These are phyloP conservation scores for Zoanthus gigantus DNA, from an alignment of 92 coral and sea anemone genomes.

Conservation along the genomic window DNA sequence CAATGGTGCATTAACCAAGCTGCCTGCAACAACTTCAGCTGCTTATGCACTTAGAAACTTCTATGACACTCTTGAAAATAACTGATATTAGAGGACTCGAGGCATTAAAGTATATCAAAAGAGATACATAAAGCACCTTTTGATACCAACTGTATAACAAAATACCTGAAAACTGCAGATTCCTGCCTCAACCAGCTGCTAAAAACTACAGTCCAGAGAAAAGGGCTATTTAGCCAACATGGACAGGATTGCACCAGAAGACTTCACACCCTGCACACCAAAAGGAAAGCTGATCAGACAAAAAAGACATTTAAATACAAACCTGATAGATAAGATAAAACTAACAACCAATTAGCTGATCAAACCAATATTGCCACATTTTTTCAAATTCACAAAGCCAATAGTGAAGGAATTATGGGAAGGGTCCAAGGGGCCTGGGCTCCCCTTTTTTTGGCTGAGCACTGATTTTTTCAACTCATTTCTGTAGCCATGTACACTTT, in stretches of 20 bases:
- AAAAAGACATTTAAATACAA: too few species aligned
- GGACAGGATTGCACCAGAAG: neutral
- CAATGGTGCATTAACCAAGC: neutral
- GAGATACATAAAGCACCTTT: conserved; percentile 13
- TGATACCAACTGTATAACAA: neutral
- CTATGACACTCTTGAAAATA: conserved; percentile 12
- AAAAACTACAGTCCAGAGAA: conserved; percentile 17
- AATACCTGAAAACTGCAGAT: conserved; percentile 7
- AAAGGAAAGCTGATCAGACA: too few species aligned
- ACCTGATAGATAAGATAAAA: too few species aligned
- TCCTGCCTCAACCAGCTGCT: conserved; percentile 1
- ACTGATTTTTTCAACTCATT: too few species aligned
- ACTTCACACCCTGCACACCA: neutral
- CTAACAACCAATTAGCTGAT: too few species aligned
- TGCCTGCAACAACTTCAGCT: neutral
- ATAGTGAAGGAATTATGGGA: too few species aligned
- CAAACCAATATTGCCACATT: too few species aligned
- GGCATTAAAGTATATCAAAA: conserved; percentile 9
- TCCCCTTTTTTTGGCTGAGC: too few species aligned
- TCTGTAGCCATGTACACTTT: too few species aligned
- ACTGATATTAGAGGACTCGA: conserved; percentile 27
- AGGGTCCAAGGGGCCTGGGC: too few species aligned
- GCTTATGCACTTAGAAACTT: conserved; percentile 3
- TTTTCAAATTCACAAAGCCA: too few species aligned
- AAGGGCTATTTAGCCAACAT: conserved; percentile 7